Evolutionary conservation across 1,140 invertebrate genomes (phyloP), one percentile per base, ranked within the genome.

Genomic region (Daktulosphaira vitifoliae): DNA sequence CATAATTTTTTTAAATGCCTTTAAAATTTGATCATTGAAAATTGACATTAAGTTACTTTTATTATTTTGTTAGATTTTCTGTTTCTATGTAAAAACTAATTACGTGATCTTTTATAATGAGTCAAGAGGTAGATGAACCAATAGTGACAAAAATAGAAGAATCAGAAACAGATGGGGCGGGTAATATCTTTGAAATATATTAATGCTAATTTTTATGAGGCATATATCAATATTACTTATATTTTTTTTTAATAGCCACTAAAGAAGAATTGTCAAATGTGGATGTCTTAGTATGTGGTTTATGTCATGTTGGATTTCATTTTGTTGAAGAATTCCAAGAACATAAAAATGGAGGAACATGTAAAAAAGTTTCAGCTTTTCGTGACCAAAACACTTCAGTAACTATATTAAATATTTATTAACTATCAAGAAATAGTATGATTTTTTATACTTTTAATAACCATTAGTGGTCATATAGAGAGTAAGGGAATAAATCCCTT

Each of bases 201-300:
- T 62, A 11, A 26, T 46, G 1, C 5, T 29, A 20, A 18, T 38
- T 42, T 11, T n/a, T 29, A 29, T 42, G 26, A 16, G 25, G 16
- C 16, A 5, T 22, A 0, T 53, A 53, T 8, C 22, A 53, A 53
- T 37, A 37, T 37, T 53, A 13, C 65, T 15, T 54, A 38, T 67
- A 26, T 68, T 62, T 69, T 66, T 54, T 70, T 65, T 68, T 78
- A 77, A 16, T 71, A 86, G 87, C 81, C 69, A 84, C 86, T 11
- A 82, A 87, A 79, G 81, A 87, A 69, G 82, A 87, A 72, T 82
- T 88, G 75, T 81, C 82, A 59, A 81, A 81, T 53, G 73, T 88
- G 67, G 87, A 90, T 78, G 81, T 89, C 7, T 77, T 88, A 44
- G 86, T 90, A 1, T 90, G 88, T 76, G 88, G 88, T 15, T 80